Evolutionary conservation across 2,888 invertebrate genomes (phyloP).

Genomic region (Drosophila emarginata): DNA sequence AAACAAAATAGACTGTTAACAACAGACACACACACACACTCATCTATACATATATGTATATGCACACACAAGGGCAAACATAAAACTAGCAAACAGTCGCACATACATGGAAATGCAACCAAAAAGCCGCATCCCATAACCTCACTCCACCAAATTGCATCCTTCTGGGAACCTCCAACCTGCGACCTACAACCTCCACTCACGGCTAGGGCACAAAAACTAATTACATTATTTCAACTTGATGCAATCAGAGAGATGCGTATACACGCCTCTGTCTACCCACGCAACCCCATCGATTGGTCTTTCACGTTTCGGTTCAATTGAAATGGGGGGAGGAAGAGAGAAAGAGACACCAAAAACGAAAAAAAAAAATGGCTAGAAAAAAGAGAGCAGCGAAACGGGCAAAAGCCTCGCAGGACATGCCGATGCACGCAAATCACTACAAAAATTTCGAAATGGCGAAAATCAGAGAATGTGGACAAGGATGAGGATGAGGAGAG

Average conservation of each 20-base stretch:
- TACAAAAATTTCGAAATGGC: conserved; percentile 56
- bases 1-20: conserved; percentile 29
- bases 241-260: conserved; percentile 75
- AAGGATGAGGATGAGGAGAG: conserved; percentile 29
- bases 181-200: conserved; percentile 6
- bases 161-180: neutral
- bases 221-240: conserved; percentile 79
- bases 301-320: conserved; percentile 66
- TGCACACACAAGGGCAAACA: conserved; percentile 21
- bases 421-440: conserved; percentile 70
- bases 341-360: conserved; percentile 13
- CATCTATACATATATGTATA: too few species aligned
- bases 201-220: conserved; percentile 65
- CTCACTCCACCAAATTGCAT: conserved; percentile 23
- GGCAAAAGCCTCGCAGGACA: conserved; percentile 53
- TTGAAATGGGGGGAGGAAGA: conserved; percentile 53
- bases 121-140: conserved; percentile 23
- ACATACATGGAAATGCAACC: conserved; percentile 15
- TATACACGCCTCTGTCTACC: conserved; percentile 31
- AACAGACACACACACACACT: conserved; percentile 10
- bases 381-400: conserved; percentile 16
- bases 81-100: conserved; percentile 26
- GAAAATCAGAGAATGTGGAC: conserved; percentile 14
- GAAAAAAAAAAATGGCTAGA: neutral
- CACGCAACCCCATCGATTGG: conserved; percentile 45